These are phyloP conservation scores for Garrulus glandarius DNA, from an alignment of 2,797 vertebrate species.

Conservation along the genomic window DNA sequence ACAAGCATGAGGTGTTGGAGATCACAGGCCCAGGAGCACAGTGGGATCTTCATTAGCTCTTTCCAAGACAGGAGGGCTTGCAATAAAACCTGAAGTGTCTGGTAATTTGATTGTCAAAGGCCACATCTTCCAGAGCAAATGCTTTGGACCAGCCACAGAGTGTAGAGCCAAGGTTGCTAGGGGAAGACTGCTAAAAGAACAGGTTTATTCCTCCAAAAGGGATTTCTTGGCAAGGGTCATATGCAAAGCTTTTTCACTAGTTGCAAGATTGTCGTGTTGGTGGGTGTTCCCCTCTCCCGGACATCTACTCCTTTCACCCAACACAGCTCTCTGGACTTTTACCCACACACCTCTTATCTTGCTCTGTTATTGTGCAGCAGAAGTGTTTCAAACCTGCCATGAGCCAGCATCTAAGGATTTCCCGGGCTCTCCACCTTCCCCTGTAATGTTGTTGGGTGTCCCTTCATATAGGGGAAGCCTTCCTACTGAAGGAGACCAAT, in stretches of 20 bases:
- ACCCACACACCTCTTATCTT: not conserved
- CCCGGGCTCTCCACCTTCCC: not conserved
- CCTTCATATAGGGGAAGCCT: not conserved
- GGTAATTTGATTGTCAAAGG: constrained; percentile 17
- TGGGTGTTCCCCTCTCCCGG: not conserved
- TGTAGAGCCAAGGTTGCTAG: not conserved
- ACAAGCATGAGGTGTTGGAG: constrained; percentile 47
- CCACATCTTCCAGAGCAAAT: not conserved
- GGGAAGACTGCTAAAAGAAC: not conserved
- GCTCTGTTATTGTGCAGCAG: not conserved
- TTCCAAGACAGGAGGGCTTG: constrained; percentile 20
- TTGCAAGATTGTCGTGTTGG: not conserved
- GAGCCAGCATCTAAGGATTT: not conserved
- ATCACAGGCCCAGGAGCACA: not conserved
- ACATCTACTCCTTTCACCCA: not conserved
- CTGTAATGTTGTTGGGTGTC: not conserved
- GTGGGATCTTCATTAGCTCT: constrained; percentile 2
- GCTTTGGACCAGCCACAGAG: not conserved
- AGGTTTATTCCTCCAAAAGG: not conserved
- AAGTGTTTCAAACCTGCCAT: not conserved
- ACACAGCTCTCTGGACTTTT: not conserved
- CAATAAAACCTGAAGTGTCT: constrained; percentile 27
- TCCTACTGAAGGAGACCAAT: not conserved
- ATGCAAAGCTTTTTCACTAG: not conserved
- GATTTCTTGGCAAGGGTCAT: not conserved